These are phyloP conservation scores for Casuarius casuarius DNA, from an alignment of 2,113 vertebrate species.

Conservation along the genomic window DNA sequence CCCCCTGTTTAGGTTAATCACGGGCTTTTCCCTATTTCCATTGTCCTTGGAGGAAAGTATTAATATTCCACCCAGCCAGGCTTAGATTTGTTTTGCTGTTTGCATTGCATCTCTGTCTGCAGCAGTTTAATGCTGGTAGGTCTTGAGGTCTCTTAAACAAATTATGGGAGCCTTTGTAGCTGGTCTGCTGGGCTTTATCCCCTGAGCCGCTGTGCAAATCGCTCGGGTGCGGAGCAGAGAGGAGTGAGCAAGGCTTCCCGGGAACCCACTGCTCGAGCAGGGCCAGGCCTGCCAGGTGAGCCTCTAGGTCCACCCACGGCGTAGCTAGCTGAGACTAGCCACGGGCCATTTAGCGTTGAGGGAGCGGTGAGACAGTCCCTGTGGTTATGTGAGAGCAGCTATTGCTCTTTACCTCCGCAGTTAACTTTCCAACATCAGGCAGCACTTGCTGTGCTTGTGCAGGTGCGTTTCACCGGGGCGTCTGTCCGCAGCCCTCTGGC, in stretches of 20 bases:
- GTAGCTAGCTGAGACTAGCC: not conserved
- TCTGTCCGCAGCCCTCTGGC: not conserved
- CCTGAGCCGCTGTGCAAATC: not conserved
- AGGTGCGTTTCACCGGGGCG: not conserved
- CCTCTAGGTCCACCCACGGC: not conserved
- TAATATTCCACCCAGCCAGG: not conserved
- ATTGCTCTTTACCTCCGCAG: not conserved
- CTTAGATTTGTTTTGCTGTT: conserved; percentile 20
- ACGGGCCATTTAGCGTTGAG: accelerated
- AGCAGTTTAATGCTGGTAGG: not conserved
- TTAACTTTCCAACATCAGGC: not conserved
- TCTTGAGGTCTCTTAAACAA: conserved; percentile 3
- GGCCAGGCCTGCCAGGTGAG: not conserved
- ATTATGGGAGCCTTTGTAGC: not conserved
- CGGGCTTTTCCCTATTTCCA: not conserved
- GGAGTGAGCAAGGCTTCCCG: not conserved
- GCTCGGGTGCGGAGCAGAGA: not conserved
- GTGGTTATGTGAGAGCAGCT: not conserved
- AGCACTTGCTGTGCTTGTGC: not conserved
- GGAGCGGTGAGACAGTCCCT: not conserved
- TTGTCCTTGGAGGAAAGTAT: not conserved
- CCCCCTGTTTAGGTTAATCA: accelerated
- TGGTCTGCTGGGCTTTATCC: not conserved
- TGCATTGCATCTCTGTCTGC: not conserved
- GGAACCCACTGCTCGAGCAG: not conserved